Conservation (phyloP, 2,888 invertebrate species). For the Schizotus pectinicornis region DNA sequence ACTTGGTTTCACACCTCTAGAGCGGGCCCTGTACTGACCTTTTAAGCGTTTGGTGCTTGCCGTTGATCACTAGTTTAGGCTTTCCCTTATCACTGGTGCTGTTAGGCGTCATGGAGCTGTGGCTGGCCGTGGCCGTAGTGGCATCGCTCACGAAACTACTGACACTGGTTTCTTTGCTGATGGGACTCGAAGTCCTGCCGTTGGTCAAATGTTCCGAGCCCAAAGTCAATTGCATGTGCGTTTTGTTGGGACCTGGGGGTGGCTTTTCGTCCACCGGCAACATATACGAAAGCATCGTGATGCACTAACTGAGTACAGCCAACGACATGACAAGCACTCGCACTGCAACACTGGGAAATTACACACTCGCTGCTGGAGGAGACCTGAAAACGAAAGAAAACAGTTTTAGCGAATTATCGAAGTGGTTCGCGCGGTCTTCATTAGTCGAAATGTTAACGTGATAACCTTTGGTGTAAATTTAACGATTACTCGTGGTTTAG, state of each 20-base stretch:
- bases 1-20: too few species aligned
- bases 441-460: too few species aligned
- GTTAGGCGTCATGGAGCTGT: conserved; percentile 65
- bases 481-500: too few species aligned
- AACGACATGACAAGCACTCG: conserved; percentile 8
- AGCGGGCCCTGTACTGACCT: conserved; percentile 66
- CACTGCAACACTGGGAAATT: conserved; percentile 3
- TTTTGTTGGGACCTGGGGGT: conserved; percentile 64
- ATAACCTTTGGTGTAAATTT: too few species aligned
- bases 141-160: conserved; percentile 74
- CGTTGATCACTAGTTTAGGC: conserved; percentile 72
- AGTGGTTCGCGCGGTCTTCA: too few species aligned
- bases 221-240: conserved; percentile 51
- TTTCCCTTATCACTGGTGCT: conserved; percentile 68
- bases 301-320: conserved; percentile 12
- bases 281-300: conserved; percentile 78
- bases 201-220: conserved; percentile 50
- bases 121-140: conserved; percentile 63
- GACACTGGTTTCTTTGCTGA: conserved; percentile 72
- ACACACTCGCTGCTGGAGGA: conserved; percentile 1
- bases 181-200: conserved; percentile 52
- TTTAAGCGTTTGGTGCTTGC: conserved; percentile 74
- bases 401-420: too few species aligned
- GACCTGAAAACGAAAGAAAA: background rate
- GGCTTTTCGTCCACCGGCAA: conserved; percentile 80